phyloP scores from a whole-genome alignment of 2,113 vertebrate genomes.

The Sceloporus undulatus region DNA sequence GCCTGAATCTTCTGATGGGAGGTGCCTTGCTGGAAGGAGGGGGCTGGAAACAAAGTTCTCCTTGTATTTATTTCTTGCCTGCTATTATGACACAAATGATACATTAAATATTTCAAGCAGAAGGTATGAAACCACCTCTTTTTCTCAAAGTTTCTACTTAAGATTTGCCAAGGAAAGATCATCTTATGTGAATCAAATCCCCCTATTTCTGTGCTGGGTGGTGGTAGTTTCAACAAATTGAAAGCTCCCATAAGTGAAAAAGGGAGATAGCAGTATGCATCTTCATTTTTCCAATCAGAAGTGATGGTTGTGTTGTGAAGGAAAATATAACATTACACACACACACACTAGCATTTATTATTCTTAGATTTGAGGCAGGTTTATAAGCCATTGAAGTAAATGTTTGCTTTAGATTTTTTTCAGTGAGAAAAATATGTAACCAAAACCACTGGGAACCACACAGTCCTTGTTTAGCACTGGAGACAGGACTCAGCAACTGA shows the following conservation, averaged over 20 bases:
- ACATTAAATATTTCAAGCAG: not conserved
- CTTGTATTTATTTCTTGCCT: not conserved
- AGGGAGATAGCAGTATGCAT: not conserved
- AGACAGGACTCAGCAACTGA: not conserved
- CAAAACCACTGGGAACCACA: not conserved
- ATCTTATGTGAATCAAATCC: not conserved
- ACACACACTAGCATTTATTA: not conserved
- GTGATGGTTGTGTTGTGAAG: not conserved
- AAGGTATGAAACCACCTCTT: not conserved
- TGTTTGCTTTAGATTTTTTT: not conserved
- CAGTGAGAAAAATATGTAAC: not conserved
- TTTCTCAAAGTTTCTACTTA: not conserved
- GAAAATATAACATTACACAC: not conserved
- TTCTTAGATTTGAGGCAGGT: not conserved
- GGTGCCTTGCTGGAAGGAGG: no score
- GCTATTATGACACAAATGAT: not conserved
- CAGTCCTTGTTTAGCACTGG: not conserved
- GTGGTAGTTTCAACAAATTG: not conserved
- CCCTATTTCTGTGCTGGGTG: not conserved
- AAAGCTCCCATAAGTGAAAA: not conserved
- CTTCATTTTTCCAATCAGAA: not conserved
- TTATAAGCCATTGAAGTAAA: not conserved
- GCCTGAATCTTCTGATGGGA: not conserved
- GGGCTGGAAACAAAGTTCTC: no score
- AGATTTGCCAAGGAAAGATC: not conserved